Evolutionary conservation across 2,888 invertebrate species (phyloP), one percentile per base, ranked within the genome.

Genomic region (Rhimphoctona megacephalus): DNA sequence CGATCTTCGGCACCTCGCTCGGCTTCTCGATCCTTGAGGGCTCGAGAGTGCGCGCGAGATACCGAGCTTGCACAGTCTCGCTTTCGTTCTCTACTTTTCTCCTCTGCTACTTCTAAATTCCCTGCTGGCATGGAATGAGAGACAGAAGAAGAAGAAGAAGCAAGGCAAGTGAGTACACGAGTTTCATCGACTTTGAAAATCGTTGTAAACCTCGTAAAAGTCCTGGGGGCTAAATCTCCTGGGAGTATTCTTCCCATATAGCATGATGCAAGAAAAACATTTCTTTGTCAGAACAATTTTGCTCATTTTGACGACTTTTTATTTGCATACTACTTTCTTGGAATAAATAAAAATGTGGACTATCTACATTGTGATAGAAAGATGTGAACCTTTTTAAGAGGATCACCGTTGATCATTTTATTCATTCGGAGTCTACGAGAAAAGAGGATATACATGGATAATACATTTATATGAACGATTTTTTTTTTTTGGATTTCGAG

Each of bases 181-280:
- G 69, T 85, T 79, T 74, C 82, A 85, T 85, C 85, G 85, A 82
- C 85, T 69, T 79, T 78, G 78, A 85, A 82, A 82, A 78, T 74
- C 85, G 78, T 79, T 82, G 78, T 82, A 79, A 78, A 70, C 77
- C 73, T 78, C 73, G 30, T 81, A 49, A 76, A 76, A 33, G 54
- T 72, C 81, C 77, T 14, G 66, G 49, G 78, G 81, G 61, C 61
- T 79, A 79, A 82, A 78, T 82, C 78, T 72, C 72, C n/a, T 69
- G 49, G 39, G 49, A 77, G 77, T 19, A 66, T 81, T 81, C 72
- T 64, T 64, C 46, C 25, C 64, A 36, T 54, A 57, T 74, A 43
- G 11, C 49, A 39, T 25, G 49, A 25, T n/a, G 78, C 61, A 25
- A 61, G 49, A 33, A 66, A 22, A 57, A 66, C 49, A 49, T 19